Evolutionary conservation across 2,888 invertebrate genomes (phyloP), one percentile per base, ranked within the genome.

Genomic region (Spodoptera picta): DNA sequence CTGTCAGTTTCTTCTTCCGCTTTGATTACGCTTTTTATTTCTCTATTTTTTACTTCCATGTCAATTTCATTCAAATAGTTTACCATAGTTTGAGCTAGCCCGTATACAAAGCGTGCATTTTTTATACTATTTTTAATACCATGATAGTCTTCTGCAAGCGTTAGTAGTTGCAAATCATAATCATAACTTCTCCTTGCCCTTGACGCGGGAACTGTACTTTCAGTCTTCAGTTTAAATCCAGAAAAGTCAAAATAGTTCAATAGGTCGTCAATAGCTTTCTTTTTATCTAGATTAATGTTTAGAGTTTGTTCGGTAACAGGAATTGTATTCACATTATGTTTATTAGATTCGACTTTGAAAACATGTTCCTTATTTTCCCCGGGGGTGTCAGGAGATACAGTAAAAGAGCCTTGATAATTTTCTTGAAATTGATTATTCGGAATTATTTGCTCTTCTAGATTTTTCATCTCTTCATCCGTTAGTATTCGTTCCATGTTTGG

Each of bases 381-480:
- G 10, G 73, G 45, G 44, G 64, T 19, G 56, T 75, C 56, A 58
- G 66, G 52, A 14, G 55, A 69, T 52, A 69, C 56, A 60, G 68
- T 57, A 60, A 52, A 43, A 31, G 63, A 61, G 42, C 72, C 56
- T 19, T 56, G 51, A 43, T 59, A 69, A 19, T 62, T 41, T 48
- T 73, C 51, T 49, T 49, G 61, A 48, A 75, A 82, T 65, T 85
- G 74, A 58, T 75, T 68, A 53, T 83, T 69, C 6, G 92, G 87
- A 59, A 95, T 89, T 43, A 95, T 94, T 87, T 95, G 94, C 41
- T 88, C 86, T 77, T 95, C 87, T 71, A 95, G 73, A 52, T 84
- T 81, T 81, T 86, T 91, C 4, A 95, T 65, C 70, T 91, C 86
- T 19, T 89, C 85, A 10, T 88, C 84, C 1, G 90, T 89, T 36